These are phyloP conservation scores for Petrocephalus zakoni DNA, from an alignment of 2,113 vertebrate genomes.

Conservation along the genomic window DNA sequence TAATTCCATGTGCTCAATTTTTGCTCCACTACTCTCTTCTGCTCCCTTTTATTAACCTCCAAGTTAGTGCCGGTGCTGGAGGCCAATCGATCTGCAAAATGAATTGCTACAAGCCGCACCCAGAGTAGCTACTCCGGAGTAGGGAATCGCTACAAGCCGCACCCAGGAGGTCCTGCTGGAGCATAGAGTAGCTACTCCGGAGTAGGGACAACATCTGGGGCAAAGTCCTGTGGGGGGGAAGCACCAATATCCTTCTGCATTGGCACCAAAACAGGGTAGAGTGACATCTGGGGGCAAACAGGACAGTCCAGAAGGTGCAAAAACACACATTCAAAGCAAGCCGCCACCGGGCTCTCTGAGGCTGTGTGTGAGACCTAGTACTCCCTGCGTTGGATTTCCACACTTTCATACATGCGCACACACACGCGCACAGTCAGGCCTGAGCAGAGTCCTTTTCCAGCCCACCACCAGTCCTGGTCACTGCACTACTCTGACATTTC, in stretches of 20 bases:
- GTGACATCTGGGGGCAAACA: background rate
- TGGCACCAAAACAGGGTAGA: background rate
- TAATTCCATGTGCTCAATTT: background rate
- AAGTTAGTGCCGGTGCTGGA: background rate
- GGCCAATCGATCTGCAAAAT: background rate
- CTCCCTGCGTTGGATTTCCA: background rate
- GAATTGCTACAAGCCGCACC: background rate
- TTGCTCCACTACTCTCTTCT: background rate
- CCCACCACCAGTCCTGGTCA: background rate
- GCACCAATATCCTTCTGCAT: background rate
- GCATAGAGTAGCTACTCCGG: background rate
- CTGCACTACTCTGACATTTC: background rate
- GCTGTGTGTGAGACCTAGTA: background rate
- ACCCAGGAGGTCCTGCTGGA: no score
- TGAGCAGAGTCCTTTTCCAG: background rate
- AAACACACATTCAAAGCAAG: background rate
- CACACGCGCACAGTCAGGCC: background rate
- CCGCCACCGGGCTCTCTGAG: background rate
- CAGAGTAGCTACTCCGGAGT: no score
- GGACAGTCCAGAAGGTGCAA: background rate
- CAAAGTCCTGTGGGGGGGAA: background rate
- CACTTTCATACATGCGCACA: background rate
- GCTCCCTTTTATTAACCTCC: background rate
- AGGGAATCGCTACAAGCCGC: no score
- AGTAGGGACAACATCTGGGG: background rate